Base-by-base conservation (phyloP, 2,888 invertebrate species). In the Tetragonula carbonaria region DNA sequence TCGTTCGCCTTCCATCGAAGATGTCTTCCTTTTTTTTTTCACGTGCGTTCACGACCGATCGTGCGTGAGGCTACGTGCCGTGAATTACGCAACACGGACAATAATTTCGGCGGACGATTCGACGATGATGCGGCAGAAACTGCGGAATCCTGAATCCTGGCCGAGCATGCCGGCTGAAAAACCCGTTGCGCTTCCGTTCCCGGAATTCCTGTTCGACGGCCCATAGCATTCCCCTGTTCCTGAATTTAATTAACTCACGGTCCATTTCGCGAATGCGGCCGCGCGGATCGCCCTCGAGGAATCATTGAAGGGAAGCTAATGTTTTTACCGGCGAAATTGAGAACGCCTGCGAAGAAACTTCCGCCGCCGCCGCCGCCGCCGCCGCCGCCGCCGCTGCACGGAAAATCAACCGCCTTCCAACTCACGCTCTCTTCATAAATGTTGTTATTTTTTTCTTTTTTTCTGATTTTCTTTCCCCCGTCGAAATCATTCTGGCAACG, bases 91-190 rank as follows among this genome's bases (percentile, higher is more conserved):
- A 90, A 89, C 62, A 18, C 86, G 72, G 80, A 65, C 82, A 78
- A 86, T 84, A 83, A 85, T 88, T 88, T 80, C 51, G 74, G 84
- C 75, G 74, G 85, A 59, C 55, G 80, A 85, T 87, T 85, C 86
- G 74, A 87, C 83, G 84, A 90, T 91, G 89, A 92, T 88, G 80
- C 80, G 51, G 85, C 82, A 81, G 80, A 83, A 90, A 85, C 68
- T 74, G 45, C 38, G 76, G 79, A 77, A 86, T 84, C 70, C 72
- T 66, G 79, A 77, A 86, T 84, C 70, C 72, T 66, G 68, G 62
- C 28, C 38, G 55, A 68, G 70, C 45, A 62, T 50, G 63, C 51
- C 51, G 63, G 38, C 14, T 71, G 78, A 80, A 86, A 84, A 79
- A 88, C 74, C 71, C 67, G 75, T 65, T 63, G 50, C 71, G 53